Conservation (phyloP, 2,888 invertebrate genomes). For the Aphidius colemani region DNA sequence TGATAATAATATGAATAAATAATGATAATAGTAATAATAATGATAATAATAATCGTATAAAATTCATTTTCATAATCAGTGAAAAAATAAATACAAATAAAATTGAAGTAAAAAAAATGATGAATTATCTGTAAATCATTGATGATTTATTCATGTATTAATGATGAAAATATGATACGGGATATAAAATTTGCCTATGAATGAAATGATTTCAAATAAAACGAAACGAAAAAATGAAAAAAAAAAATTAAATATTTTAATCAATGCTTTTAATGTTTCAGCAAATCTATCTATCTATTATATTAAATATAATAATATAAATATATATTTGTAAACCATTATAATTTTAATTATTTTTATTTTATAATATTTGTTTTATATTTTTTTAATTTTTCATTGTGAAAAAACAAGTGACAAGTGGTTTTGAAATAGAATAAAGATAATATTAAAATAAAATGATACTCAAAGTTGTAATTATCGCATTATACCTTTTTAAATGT, state of each 20-base stretch:
- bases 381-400: too few relatives aligned
- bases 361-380: too few relatives aligned
- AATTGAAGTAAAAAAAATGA: slow-evolving; percentile 14
- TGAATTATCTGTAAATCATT: neutral
- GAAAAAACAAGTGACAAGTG: too few relatives aligned
- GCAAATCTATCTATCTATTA: slow-evolving; percentile 54
- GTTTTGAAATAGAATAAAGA: too few relatives aligned
- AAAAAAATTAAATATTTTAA: slow-evolving; percentile 53
- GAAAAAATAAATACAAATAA: slow-evolving; percentile 1
- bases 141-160: slow-evolving; percentile 26
- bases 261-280: slow-evolving; percentile 59
- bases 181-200: slow-evolving; percentile 29
- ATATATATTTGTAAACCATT: slow-evolving; percentile 57
- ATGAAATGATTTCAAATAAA: slow-evolving; percentile 30
- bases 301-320: slow-evolving; percentile 49
- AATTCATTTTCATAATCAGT: neutral
- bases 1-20: slow-evolving; percentile 11
- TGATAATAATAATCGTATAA: slow-evolving; percentile 1
- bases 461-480: too few relatives aligned
- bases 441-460: too few relatives aligned
- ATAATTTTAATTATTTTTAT: too few relatives aligned
- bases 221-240: slow-evolving; percentile 23
- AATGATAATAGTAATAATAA: slow-evolving; percentile 16
- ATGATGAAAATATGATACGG: slow-evolving; percentile 31
- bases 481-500: too few relatives aligned